phyloP scores from a whole-genome alignment of 2,888 invertebrate genomes.

The Orchesellides sinensis region DNA sequence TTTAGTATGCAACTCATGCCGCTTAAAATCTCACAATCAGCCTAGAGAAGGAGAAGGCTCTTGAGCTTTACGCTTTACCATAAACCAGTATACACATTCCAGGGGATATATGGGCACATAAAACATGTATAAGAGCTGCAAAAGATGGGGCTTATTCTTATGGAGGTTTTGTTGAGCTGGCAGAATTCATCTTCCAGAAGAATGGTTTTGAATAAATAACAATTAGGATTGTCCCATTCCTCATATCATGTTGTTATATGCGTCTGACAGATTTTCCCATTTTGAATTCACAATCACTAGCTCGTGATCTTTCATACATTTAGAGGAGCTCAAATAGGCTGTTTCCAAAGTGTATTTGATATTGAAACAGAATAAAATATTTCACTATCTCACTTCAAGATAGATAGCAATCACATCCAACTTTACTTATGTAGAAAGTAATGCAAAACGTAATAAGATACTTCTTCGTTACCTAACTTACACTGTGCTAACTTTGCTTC shows the following conservation, averaged over 20 bases:
- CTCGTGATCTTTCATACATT: conserved; percentile 62
- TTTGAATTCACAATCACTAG: conserved; percentile 47
- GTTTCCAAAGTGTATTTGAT: too few species aligned
- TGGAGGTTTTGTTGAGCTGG: conserved; percentile 46
- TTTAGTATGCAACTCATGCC: conserved; percentile 39
- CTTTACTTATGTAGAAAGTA: too few species aligned
- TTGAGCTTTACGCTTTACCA: conserved; percentile 14
- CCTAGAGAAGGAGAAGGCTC: conserved; percentile 5
- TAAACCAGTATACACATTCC: neutral
- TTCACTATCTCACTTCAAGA: too few species aligned
- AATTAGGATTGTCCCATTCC: conserved; percentile 60
- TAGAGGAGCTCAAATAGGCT: conserved; percentile 5
- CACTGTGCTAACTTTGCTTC: too few species aligned
- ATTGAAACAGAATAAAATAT: too few species aligned
- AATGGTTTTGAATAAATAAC: conserved; percentile 65
- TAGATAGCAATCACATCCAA: too few species aligned
- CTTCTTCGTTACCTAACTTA: too few species aligned
- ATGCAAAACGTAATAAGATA: too few species aligned
- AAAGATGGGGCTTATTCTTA: neutral
- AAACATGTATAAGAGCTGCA: conserved; percentile 11
- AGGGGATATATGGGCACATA: too few species aligned
- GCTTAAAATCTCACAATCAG: conserved; percentile 35
- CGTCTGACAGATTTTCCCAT: conserved; percentile 59
- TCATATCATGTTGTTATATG: conserved; percentile 55
- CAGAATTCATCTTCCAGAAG: conserved; percentile 56